Base-by-base conservation (phyloP, 92 coral and sea anemone species). In the Parazoanthus atlanticus region DNA sequence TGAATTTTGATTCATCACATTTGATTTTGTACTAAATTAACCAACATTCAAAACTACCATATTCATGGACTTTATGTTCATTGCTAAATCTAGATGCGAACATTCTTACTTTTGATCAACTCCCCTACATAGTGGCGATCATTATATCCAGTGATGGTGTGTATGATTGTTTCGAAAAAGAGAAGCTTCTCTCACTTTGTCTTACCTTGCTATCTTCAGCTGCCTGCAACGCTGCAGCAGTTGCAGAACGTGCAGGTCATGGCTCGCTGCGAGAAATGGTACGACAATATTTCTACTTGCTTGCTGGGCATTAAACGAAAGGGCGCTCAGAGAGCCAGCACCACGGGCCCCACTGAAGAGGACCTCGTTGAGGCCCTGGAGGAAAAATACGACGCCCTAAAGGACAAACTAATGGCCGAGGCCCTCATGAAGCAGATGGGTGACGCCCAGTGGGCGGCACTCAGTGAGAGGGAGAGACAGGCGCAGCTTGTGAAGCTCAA, bases 401-500 rank as follows among this genome's bases (percentile, higher is more conserved):
- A 97, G 86, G 98, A 97, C 80, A 97, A 97, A 69, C 92, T 97
- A 52, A 74, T 97, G 72, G 95, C 97, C 12, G 99, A 97, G 72
- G 94, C 97, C 5, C 89, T 97, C 29, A 94, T 97, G 95, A 95
- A 95, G 86, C 98, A 97, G 87, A 91, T 97, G 94, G 99, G 99
- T 23, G 96, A 81, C n/a, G 93, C 98, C 7, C 93, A 93, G 85
- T 97, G 99, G 99, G 98, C 95, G 38, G 96, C 96, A 6, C 49
- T 97, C 87, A 86, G 95, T 16, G 99, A 97, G 79, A 91, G 95
- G 81, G 99, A 97, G 88, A 81, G 99, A 58, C 99, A 97, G 64
- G 92, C 95, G 25, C 90, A 86, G 69, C 87, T 97, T 26, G 90
- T 97, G 86, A 97, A 95, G 88, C 93, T 97, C 21, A 95, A 94